Evolutionary conservation across 1,140 invertebrate species (phyloP).

Genomic region (Hylaeus anthracinus): DNA sequence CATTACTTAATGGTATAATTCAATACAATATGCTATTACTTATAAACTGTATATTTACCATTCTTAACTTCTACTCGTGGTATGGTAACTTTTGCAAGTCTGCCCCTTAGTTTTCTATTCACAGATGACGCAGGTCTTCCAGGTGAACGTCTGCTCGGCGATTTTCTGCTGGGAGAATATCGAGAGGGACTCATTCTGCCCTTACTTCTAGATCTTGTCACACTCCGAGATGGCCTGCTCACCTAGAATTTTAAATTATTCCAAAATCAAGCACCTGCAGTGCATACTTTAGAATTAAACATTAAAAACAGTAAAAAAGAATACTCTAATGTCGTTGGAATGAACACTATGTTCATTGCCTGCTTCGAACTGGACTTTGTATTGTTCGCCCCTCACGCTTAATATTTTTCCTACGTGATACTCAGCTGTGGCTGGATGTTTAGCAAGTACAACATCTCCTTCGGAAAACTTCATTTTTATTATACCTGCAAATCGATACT

Average conservation of each 20-base stretch:
- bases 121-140: conserved; percentile 50
- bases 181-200: conserved; percentile 67
- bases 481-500: background rate
- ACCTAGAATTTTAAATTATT: conserved; percentile 56
- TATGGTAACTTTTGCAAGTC: conserved; percentile 67
- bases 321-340: conserved; percentile 70
- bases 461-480: conserved; percentile 67
- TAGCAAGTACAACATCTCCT: conserved; percentile 73
- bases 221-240: conserved; percentile 63
- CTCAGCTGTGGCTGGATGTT: conserved; percentile 62
- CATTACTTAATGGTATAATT: background rate
- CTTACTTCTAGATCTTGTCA: conserved; percentile 55
- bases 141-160: conserved; percentile 63
- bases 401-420: conserved; percentile 69
- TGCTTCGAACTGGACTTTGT: conserved; percentile 66
- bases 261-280: background rate
- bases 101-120: conserved; percentile 56
- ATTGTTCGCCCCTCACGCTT: conserved; percentile 64
- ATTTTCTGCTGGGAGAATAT: conserved; percentile 64
- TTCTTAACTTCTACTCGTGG: conserved; percentile 64
- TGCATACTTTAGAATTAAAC: background rate
- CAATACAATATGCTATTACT: background rate
- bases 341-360: conserved; percentile 65
- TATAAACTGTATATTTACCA: conserved; percentile 47
- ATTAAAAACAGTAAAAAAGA: background rate